A percentile compares a stretch with the other conserved stretches of the same genome.
Evolutionary conservation across 2,888 invertebrate species (phyloP).

Genomic region (Pristionchus exspectatus): DNA sequence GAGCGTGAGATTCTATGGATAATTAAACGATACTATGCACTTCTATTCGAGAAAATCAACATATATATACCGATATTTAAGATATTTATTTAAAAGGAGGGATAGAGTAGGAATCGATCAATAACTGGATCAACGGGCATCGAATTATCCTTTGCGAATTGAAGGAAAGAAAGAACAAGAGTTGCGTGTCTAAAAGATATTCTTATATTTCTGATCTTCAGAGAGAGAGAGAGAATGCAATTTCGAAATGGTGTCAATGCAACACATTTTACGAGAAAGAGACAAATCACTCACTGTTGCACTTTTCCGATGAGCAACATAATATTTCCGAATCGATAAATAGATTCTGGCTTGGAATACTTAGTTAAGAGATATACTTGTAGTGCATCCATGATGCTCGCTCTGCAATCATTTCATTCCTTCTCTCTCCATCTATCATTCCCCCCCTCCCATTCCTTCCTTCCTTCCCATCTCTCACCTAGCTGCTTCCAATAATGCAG

Average conservation of each 20-base stretch:
- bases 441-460: not conserved
- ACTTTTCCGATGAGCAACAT: conserved; percentile 29
- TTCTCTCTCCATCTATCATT: not conserved
- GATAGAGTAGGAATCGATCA: conserved; percentile 8
- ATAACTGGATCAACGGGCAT: conserved; percentile 34
- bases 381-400: conserved; percentile 51
- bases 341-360: conserved; percentile 13
- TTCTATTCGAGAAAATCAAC: not conserved
- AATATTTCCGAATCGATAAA: conserved; percentile 36
- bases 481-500: conserved; percentile 1
- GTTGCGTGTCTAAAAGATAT: conserved; percentile 5
- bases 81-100: conserved; percentile 9
- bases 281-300: conserved; percentile 32
- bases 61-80: not conserved
- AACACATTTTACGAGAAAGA: not conserved
- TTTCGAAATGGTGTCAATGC: too few relatives aligned
- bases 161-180: not conserved
- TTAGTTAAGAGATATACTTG: not conserved
- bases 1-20: conserved; percentile 26
- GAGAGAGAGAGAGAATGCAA: too few relatives aligned
- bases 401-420: not conserved
- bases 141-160: conserved; percentile 20
- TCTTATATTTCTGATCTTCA: not conserved
- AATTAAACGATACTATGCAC: conserved; percentile 3
- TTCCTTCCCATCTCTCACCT: not conserved